phyloP scores from a whole-genome alignment of 2,888 invertebrate species.

The Flexamia atlantica region DNA sequence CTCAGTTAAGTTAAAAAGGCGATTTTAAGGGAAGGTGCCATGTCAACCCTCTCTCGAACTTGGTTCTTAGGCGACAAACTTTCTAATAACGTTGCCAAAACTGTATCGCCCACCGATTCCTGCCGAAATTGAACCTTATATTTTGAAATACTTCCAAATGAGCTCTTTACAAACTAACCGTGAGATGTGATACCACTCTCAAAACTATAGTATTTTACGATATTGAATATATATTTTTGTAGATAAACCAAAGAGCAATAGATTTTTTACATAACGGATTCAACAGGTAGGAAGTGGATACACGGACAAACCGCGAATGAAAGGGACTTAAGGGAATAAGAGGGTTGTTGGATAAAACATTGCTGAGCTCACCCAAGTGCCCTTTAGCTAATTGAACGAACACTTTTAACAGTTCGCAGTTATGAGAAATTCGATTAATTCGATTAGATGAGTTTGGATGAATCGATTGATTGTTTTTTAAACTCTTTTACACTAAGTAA shows the following conservation, averaged over 20 bases:
- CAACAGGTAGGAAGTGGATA: slow-evolving; percentile 8
- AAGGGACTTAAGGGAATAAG: slow-evolving; percentile 27
- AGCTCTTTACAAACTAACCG: no score
- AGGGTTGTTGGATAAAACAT: neutral
- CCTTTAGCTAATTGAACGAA: neutral
- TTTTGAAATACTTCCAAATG: no score
- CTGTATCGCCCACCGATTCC: neutral
- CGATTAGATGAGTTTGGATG: no score
- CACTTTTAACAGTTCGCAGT: neutral
- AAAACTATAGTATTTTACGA: no score
- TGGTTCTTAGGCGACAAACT: neutral
- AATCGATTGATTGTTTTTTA: no score
- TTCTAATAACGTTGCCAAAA: slow-evolving; percentile 14
- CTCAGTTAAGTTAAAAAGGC: no score
- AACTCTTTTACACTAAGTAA: no score
- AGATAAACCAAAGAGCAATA: no score
- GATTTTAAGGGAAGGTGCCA: neutral
- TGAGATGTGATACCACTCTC: no score
- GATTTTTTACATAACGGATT: no score
- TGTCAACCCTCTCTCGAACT: neutral
- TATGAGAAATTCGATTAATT: neutral
- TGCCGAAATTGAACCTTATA: neutral
- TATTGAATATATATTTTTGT: no score
- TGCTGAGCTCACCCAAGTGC: neutral
- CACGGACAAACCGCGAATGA: neutral